Evolutionary conservation across 1,140 invertebrate genomes (phyloP).

Genomic region (Potamilus streckersoni): DNA sequence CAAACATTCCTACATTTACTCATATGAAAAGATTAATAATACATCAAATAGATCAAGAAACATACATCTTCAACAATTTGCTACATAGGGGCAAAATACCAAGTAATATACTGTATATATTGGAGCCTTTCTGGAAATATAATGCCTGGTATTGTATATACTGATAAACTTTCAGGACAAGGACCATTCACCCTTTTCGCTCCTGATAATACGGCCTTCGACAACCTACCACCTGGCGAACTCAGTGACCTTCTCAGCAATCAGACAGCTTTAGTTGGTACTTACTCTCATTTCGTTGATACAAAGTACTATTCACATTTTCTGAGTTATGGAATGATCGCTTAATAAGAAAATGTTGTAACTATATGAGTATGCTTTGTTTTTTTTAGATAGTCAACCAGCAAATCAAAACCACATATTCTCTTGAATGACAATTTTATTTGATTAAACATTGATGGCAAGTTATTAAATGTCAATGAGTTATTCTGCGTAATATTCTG

Average conservation of each 20-base stretch:
- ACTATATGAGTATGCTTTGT: neutral
- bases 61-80: too few relatives aligned
- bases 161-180: neutral
- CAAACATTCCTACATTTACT: too few relatives aligned
- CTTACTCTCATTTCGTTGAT: neutral
- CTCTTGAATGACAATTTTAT: neutral
- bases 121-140: neutral
- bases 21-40: neutral
- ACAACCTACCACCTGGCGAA: conserved; percentile 68
- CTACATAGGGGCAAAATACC: neutral
- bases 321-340: neutral
- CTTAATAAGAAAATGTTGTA: neutral
- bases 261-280: conserved; percentile 71
- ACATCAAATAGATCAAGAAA: neutral
- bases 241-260: conserved; percentile 74
- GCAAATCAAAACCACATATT: neutral
- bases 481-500: too few relatives aligned
- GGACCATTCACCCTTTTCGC: conserved; percentile 40
- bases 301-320: neutral
- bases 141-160: neutral
- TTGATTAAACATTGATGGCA: neutral
- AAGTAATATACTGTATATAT: neutral
- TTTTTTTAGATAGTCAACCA: neutral
- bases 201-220: conserved; percentile 37
- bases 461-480: neutral